Base-by-base conservation (phyloP, 2,797 vertebrate genomes). In the Vultur gryphus region DNA sequence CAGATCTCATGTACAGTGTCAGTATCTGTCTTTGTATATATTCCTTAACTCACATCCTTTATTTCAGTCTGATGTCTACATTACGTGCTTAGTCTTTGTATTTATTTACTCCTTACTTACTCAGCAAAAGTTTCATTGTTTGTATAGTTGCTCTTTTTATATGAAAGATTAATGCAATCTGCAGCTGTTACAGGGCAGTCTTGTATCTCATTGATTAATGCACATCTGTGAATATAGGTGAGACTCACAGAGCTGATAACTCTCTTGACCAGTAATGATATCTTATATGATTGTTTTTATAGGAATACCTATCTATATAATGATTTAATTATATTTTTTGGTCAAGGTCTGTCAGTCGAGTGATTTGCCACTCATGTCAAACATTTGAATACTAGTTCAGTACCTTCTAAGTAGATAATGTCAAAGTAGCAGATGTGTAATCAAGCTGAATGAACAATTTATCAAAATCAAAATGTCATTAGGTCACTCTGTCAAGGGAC, bases 381-480 rank as follows among this genome's bases (percentile, higher is more conserved):
- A 96, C 69, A 95, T 97, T 49, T 31, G 78, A 83, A 84, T 93
- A 87, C 57, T 72, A 70, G 89, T 29, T 46, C 81, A 35, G 65
- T 86, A 52, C 28, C 31, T 69, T 94, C 57, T 49, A 70, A 91
- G 90, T 61, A 87, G 82, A 41, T 64, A 81, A 96, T 95, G 92
- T 95, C 93, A 39, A 95, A 94, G 89, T 92, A 97, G 94, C 94
- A 97, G 97, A 79, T 88, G 96, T 90, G 91, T 77, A 97, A 98
- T 98, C 96, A 97, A 94, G 96, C 91, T 94, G 94, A 97, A 97
- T 95, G 93, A 96, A 84, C 78, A 87, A 94, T 96, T 97, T 96
- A 95, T 92, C 59, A 84, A 97, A 97, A 97, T 80, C 52, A 84
- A 76, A 82, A 84, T 70, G 75, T 87, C 83, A 37, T 79, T 55